Conservation (phyloP, 2,797 vertebrate genomes). For the Enteromius radiatus region DNA sequence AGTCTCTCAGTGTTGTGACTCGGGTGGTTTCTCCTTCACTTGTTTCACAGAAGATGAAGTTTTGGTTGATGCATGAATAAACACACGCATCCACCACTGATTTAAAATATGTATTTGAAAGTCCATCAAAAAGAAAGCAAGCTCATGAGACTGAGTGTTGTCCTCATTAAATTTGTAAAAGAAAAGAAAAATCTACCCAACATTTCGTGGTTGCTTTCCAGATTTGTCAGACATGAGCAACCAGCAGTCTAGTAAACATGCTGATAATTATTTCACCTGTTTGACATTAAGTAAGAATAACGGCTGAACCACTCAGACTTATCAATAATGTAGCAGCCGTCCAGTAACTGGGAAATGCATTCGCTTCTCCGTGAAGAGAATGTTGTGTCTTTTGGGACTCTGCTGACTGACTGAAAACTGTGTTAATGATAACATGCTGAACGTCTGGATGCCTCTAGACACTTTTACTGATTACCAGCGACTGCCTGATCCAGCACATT, state of each 20-base stretch:
- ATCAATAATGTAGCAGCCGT: conserved; percentile 43
- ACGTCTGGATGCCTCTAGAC: conserved; percentile 51
- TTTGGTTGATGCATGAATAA: conserved; percentile 27
- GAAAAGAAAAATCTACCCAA: not conserved
- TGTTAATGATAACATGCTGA: conserved; percentile 58
- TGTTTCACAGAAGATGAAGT: conserved; percentile 33
- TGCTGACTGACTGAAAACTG: conserved; percentile 49
- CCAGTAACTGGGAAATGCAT: conserved; percentile 19
- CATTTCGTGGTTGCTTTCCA: not conserved
- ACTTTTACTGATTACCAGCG: conserved; percentile 53
- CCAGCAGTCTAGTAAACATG: conserved; percentile 30
- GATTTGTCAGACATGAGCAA: conserved; percentile 11
- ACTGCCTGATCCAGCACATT: conserved; percentile 44
- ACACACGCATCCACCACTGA: conserved; percentile 1
- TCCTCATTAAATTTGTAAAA: conserved; percentile 4
- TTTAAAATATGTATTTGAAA: conserved; percentile 29
- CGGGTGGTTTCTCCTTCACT: conserved; percentile 41
- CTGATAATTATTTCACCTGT: conserved; percentile 43
- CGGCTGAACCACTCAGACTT: conserved; percentile 5
- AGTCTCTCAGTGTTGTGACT: conserved; percentile 46
- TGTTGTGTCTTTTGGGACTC: conserved; percentile 47
- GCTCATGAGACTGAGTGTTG: not conserved
- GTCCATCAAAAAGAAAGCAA: conserved; percentile 6
- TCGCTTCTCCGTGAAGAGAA: conserved; percentile 17
- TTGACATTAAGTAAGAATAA: conserved; percentile 39